phyloP scores from a whole-genome alignment of 2,797 vertebrate genomes.

The Myioborus miniatus region DNA sequence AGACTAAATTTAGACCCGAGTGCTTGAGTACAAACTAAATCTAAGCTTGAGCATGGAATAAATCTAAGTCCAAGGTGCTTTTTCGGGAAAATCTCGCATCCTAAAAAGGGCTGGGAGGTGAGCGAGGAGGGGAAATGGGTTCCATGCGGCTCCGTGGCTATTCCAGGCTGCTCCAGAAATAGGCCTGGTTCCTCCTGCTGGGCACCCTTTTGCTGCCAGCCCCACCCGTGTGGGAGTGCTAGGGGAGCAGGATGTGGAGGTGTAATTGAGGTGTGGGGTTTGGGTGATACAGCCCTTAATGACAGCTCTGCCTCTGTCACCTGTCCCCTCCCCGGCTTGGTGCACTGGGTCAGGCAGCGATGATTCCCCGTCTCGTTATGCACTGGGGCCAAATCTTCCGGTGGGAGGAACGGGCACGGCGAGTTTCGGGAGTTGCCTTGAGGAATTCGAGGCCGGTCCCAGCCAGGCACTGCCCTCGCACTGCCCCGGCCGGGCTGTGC shows the following conservation, averaged over 20 bases:
- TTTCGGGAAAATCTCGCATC: not conserved
- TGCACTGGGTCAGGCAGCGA: rapidly evolving
- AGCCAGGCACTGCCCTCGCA: not conserved
- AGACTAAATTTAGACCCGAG: not conserved
- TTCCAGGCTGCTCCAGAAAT: constrained; percentile 23
- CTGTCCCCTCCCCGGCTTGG: not conserved
- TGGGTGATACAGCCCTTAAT: not conserved
- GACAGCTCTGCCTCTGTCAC: not conserved
- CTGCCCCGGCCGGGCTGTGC: not conserved
- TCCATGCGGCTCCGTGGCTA: not conserved
- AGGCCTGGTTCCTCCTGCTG: not conserved
- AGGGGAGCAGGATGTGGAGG: rapidly evolving
- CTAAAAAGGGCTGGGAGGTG: not conserved
- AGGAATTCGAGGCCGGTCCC: rapidly evolving
- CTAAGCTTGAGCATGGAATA: not conserved
- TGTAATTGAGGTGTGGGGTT: rapidly evolving
- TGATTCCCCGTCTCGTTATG: rapidly evolving
- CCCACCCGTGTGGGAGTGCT: not conserved
- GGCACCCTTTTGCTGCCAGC: not conserved
- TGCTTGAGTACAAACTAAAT: not conserved
- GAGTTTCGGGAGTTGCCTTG: not conserved
- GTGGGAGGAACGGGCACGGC: rapidly evolving
- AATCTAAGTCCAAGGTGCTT: not conserved
- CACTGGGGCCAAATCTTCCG: rapidly evolving
- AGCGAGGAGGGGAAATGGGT: not conserved